Conservation (phyloP, 2,888 invertebrate genomes). For the Catocala nupta region DNA sequence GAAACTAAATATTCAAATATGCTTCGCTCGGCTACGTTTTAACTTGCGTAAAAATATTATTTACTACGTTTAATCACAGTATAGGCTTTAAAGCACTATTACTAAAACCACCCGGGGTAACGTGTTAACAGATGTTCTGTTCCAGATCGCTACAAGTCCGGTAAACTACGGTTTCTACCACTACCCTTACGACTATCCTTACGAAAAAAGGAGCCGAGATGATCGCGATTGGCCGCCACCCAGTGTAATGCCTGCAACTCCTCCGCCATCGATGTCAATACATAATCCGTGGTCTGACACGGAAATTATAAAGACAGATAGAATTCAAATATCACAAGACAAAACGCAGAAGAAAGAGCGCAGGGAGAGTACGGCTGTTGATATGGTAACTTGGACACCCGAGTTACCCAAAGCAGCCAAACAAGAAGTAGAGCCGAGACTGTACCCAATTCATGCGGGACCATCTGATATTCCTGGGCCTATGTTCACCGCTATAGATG, state of each 20-base stretch:
- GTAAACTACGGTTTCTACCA: constrained; percentile 93
- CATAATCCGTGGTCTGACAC: constrained; percentile 61
- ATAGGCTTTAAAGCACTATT: constrained; percentile 70
- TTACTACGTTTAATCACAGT: constrained; percentile 36
- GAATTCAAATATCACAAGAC: constrained; percentile 61
- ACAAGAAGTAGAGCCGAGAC: constrained; percentile 60
- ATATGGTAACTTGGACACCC: constrained; percentile 62
- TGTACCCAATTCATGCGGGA: constrained; percentile 70
- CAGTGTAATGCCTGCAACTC: constrained; percentile 69
- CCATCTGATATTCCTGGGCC: constrained; percentile 55
- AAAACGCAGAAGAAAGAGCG: constrained; percentile 38
- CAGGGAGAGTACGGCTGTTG: constrained; percentile 42
- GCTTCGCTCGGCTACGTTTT: too few relatives aligned
- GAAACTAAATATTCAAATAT: too few relatives aligned
- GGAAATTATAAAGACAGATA: constrained; percentile 66
- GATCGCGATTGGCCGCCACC: constrained; percentile 72
- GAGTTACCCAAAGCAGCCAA: constrained; percentile 60
- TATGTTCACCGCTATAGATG: constrained; percentile 67
- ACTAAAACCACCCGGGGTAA: constrained; percentile 72
- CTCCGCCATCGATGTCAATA: constrained; percentile 61
- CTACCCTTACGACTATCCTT: constrained; percentile 80
- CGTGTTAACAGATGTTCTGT: constrained; percentile 84
- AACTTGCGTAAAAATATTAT: neutral
- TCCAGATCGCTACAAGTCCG: constrained; percentile 90
- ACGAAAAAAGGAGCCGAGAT: constrained; percentile 76